A percentile compares a stretch with the other conserved stretches of the same genome.
phyloP scores from a whole-genome alignment of 2,797 vertebrate genomes.

The Pangasius larnaudii region DNA sequence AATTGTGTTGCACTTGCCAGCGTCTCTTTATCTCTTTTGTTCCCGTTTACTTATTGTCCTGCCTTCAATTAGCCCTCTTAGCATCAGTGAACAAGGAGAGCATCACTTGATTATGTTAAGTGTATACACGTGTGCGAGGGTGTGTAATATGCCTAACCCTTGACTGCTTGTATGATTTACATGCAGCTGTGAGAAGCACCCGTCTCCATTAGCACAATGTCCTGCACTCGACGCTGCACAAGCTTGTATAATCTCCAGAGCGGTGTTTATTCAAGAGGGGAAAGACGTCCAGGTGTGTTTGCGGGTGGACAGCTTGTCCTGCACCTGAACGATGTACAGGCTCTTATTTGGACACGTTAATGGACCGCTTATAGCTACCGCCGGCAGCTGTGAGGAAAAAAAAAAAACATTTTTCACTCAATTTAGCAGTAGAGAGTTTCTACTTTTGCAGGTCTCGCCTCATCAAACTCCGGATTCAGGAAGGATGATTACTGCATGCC shows the following conservation, averaged over 20 bases:
- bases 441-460: background rate
- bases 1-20: background rate
- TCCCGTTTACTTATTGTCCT: constrained; percentile 63
- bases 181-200: constrained; percentile 20
- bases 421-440: constrained; percentile 2
- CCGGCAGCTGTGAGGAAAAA: background rate
- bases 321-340: background rate
- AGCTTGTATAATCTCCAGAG: background rate
- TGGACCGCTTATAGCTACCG: background rate
- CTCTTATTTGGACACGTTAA: background rate
- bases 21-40: constrained; percentile 42
- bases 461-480: background rate
- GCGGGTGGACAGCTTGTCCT: constrained; percentile 3
- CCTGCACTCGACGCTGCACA: background rate
- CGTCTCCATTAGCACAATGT: background rate
- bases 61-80: constrained; percentile 59
- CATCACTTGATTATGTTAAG: constrained; percentile 41
- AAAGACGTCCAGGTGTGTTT: background rate
- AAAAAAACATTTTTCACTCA: background rate
- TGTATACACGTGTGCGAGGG: background rate
- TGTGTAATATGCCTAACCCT: constrained; percentile 1
- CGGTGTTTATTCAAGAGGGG: background rate
- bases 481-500: constrained; percentile 4
- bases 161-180: constrained; percentile 5
- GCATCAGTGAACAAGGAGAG: constrained; percentile 28